A percentile compares a stretch with the other conserved stretches of the same genome.
Conservation (phyloP, 2,113 vertebrate species). For the Ia io region DNA sequence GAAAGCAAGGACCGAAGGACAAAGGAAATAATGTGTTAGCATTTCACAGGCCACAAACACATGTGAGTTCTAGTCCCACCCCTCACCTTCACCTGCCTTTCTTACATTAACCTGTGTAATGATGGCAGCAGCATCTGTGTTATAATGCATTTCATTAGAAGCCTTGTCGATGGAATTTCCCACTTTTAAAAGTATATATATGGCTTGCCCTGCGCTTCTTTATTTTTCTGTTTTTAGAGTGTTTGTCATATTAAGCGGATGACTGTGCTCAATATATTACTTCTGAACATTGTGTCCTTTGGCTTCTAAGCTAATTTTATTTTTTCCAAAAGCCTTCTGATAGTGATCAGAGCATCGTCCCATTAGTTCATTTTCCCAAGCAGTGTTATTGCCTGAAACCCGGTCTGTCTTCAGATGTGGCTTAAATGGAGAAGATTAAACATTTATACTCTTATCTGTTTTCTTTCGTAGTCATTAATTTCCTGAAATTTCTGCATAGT, state of each 20-base stretch:
- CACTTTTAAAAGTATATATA: background rate
- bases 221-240: background rate
- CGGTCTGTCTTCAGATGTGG: slow-evolving; percentile 5
- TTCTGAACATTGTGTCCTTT: slow-evolving; percentile 32
- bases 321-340: background rate
- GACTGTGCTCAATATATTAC: background rate
- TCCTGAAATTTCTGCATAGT: background rate
- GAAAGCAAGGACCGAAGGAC: background rate
- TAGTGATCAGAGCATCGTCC: background rate
- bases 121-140: too few relatives aligned
- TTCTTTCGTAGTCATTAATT: slow-evolving; percentile 35
- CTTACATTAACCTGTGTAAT: background rate
- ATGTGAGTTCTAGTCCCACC: background rate
- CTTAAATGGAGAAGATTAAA: slow-evolving; percentile 27
- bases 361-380: slow-evolving; percentile 6
- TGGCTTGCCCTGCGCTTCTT: background rate
- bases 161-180: background rate
- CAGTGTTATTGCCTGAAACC: background rate
- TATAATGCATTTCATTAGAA: background rate
- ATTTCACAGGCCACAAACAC: background rate
- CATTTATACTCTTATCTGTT: slow-evolving; percentile 21
- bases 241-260: slow-evolving; percentile 6
- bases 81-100: background rate
- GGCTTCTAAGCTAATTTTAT: background rate
- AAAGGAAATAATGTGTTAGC: background rate